phyloP scores from a whole-genome alignment of 2,797 vertebrate species.

The Premnoplex brunnescens region DNA sequence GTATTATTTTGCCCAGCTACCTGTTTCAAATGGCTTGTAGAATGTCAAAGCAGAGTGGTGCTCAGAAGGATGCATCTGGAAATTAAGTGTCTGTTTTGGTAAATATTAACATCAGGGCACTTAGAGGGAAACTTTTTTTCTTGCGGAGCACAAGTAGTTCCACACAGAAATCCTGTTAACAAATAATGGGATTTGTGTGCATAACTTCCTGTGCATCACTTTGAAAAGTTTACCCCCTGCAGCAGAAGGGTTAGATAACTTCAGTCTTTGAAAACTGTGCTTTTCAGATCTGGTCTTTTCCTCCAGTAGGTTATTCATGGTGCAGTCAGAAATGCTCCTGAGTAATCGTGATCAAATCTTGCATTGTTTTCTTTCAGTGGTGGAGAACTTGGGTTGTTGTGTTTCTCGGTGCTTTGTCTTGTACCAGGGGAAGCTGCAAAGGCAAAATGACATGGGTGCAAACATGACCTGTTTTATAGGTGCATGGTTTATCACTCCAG shows the following conservation, averaged over 20 bases:
- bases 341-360: not conserved
- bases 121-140: slow-evolving; percentile 10
- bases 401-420: not conserved
- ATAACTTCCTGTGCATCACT: slow-evolving; percentile 9
- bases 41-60: not conserved
- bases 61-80: not conserved
- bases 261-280: slow-evolving; percentile 17
- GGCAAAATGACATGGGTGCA: not conserved
- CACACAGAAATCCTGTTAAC: slow-evolving; percentile 43
- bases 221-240: slow-evolving; percentile 49
- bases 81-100: slow-evolving; percentile 42
- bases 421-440: not conserved
- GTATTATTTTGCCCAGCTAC: not conserved
- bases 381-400: not conserved
- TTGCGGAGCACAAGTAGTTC: not conserved
- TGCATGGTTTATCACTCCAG: not conserved
- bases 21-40: not conserved
- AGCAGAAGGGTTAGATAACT: slow-evolving; percentile 36
- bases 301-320: not conserved
- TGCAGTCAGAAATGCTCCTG: not conserved
- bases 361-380: not conserved
- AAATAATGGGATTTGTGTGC: slow-evolving; percentile 59
- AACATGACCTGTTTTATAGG: not conserved
- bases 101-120: slow-evolving; percentile 36
- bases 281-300: slow-evolving; percentile 40